Evolutionary conservation across 2,797 vertebrate species (phyloP), one percentile per base, ranked within the genome.

Genomic region (Siniperca scherzeri): DNA sequence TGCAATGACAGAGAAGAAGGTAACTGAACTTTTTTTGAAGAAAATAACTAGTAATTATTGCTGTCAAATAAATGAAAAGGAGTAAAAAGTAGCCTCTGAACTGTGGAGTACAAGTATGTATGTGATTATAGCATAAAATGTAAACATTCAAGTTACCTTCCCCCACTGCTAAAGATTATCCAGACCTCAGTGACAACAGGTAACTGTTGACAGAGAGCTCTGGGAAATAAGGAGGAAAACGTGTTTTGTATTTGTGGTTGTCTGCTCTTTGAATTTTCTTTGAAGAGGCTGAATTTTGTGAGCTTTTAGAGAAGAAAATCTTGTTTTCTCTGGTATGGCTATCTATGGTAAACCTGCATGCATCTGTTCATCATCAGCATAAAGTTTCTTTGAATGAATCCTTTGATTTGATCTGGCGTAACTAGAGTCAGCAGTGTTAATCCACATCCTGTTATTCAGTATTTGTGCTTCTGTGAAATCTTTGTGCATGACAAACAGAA

Each of bases 391-490:
- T 38, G 2, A n/a, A 52, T 13, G 0, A 21, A 22, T n/a, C 9
- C 17, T 56, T 56, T 62, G 59, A 59, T 70, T n/a, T 16, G 2
- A 42, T 53, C 22, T 38, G 8, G 3, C 0, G 0, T 2, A 5
- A 22, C 19, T 5, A 0, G 6, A 27, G 60, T 78, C 62, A 69
- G 52, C 50, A 70, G 5, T 5, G 5, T 72, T 4, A 30, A 14
- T 56, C 59, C 52, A 86, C 72, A 86, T 88, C 87, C 87, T 89
- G 87, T 86, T 88, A n/a, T 81, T 65, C 48, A 68, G 3, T 11
- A 0, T 17, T n/a, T 66, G 16, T 48, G 5, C 36, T 69, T 78
- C 67, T 78, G n/a, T 81, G 61, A 69, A 70, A 12, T 55, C 11
- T 57, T 6, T 14, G 10, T 62, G 4, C 17, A 0, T 56, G 10